Base-by-base conservation (phyloP, 1,140 invertebrate species). In the Temnothorax curvispinosus region DNA sequence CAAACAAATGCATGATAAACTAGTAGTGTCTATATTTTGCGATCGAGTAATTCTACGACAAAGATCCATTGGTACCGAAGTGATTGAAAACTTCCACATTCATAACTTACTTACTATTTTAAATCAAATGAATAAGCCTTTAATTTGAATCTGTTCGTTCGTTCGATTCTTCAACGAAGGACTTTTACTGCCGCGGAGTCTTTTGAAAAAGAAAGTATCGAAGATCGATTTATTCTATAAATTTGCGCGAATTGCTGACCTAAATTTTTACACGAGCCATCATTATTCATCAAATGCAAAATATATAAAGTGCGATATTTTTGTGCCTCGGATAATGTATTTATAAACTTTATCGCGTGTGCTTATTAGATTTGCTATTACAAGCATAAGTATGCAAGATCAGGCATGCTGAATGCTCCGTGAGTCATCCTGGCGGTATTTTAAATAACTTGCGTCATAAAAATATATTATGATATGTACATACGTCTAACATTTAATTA, bases 271-370 rank as follows among this genome's bases (percentile, higher is more conserved):
- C 13, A 35, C 13, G 9, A 27, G 13, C n/a, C 6, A 62, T 80
- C 62, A 54, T 27, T 56, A 71, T 54, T 81, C 6, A 81, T 81
- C 56, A 56, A 81, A 81, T 27, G 64, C 15, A 21, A 81, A 54
- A 69, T 67, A 32, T 41, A 54, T 67, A 52, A 78, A 80, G 6
- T 6, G 35, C 8, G 35, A 69, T 52, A 27, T 41, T 81, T 81
- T 81, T 32, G n/a, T 54, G 47, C 47, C 8, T n/a, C 2, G 32
- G 13, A 52, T 65, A 41, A 80, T 27, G 38, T 58, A 81, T 44
- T 71, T 71, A 80, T 80, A 71, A 56, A 58, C 15, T 67, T 4
- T 1, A 41, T 62, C 18, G 27, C 27, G 27, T 27, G 27, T 27
- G 18, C 11, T 65, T 52, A 78, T 38, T 62, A 54, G n/a, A 11